Base-by-base conservation (phyloP, 2,797 vertebrate species). In the Cuniculus paca region DNA sequence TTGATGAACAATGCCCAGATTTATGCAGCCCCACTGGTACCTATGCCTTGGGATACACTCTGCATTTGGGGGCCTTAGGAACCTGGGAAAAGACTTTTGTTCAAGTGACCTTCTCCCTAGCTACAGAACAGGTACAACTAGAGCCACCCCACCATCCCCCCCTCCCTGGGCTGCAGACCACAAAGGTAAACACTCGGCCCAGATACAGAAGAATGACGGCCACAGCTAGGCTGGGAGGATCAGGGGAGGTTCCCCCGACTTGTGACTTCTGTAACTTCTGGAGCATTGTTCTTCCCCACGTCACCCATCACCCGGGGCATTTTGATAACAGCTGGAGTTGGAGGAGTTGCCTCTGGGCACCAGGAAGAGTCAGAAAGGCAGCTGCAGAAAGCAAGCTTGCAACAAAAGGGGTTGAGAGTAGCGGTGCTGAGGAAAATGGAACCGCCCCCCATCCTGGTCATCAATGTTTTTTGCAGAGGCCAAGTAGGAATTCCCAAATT, bases 191-290 rank as follows among this genome's bases (percentile, higher is more conserved):
- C 90, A 83, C 61, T 50, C 11, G 39, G 39, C 80, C 28, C 58
- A 89, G 70, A 88, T 42, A 65, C 0, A 24, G 78, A 72, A 13
- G 34, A 48, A 63, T 6, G 58, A 63, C 75, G 65, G 90, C 81
- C 28, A 52, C 1, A 34, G 81, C 1, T 28, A 42, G 68, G 50
- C 90, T 70, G 61, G 93, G 85, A 77, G 48, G 48, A 60, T 84
- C 60, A 6, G 54, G 50, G 36, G 90, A 93, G 60, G 97, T 95
- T 97, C 97, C 97, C 96, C 95, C 89, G 97, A 96, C 92, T 95
- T 96, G 52, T 54, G 52, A 54, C 52, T 54, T 54, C 95, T 83
- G 68, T 94, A 86, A 95, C 97, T 94, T 97, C 95, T 52, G 70
- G 58, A 91, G 85, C 95, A 95, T 93, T 95, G 94, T 92, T 96